phyloP scores from a whole-genome alignment of 1,140 invertebrate genomes.

The Sinella curviseta region DNA sequence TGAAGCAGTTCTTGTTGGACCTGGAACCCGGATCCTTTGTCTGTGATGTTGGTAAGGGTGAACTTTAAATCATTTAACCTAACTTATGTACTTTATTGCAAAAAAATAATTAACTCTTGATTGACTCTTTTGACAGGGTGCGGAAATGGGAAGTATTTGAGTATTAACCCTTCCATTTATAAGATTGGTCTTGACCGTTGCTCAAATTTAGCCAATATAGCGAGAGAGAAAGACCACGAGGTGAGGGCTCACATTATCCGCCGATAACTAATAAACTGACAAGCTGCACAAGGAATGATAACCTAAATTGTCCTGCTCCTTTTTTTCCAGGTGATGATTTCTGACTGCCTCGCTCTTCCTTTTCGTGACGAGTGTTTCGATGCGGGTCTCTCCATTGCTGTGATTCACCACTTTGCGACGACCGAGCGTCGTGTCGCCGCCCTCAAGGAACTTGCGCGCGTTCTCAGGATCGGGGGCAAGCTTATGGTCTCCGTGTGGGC shows the following conservation, averaged over 20 bases:
- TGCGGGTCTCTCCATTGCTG: constrained; percentile 89
- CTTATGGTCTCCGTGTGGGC: constrained; percentile 96
- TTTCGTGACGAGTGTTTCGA: constrained; percentile 92
- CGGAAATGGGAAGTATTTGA: constrained; percentile 89
- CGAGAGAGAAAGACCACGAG: constrained; percentile 76
- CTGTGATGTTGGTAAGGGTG: constrained; percentile 81
- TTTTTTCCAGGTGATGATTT: constrained; percentile 71
- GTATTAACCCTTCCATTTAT: constrained; percentile 79
- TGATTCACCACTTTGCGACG: constrained; percentile 92
- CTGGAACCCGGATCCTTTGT: constrained; percentile 87
- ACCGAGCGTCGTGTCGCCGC: constrained; percentile 83
- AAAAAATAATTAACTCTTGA: background rate
- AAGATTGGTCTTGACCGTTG: constrained; percentile 86
- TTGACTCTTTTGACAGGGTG: constrained; percentile 68
- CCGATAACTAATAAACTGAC: background rate
- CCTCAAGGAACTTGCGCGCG: constrained; percentile 79
- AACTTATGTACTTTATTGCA: background rate
- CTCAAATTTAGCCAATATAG: constrained; percentile 72
- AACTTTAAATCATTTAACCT: constrained; percentile 15
- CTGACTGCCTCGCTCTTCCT: constrained; percentile 85
- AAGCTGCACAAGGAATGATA: background rate
- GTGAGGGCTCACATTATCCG: constrained; percentile 57
- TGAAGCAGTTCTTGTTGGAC: constrained; percentile 80
- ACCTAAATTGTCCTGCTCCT: background rate
- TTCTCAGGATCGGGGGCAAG: constrained; percentile 83